Percentiles rank a stretch among this genome's conserved stretches.
Conservation (phyloP, 2,797 vertebrate species). For the Mareca strepera region DNA sequence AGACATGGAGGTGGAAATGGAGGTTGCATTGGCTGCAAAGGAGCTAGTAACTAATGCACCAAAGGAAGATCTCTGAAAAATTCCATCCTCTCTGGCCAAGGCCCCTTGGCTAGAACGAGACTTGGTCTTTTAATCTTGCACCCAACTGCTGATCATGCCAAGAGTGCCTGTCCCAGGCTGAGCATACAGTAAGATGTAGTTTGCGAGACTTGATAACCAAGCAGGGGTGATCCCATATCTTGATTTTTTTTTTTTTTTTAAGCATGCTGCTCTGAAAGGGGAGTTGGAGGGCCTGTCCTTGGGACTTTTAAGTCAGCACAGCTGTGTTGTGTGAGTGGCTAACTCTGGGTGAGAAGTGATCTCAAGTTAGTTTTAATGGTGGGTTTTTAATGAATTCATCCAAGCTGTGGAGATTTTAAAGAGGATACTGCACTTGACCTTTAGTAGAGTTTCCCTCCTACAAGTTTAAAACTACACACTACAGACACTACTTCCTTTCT, state of each 20-base stretch:
- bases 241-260: neutral
- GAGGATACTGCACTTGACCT: neutral
- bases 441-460: neutral
- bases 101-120: neutral
- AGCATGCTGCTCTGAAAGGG: neutral
- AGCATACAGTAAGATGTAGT: neutral
- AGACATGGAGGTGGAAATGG: neutral
- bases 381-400: neutral
- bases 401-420: neutral
- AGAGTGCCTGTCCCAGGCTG: neutral
- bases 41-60: neutral
- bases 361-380: neutral
- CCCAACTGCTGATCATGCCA: neutral
- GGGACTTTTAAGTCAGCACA: neutral
- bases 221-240: neutral
- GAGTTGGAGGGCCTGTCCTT: neutral
- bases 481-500: neutral
- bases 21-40: neutral
- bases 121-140: neutral
- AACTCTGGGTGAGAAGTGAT: neutral
- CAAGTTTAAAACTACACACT: neutral
- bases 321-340: neutral
- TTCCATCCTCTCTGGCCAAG: neutral
- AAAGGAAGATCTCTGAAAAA: neutral
- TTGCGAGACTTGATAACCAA: neutral